A percentile compares a stretch with the other conserved stretches of the same genome.
Evolutionary conservation across 2,888 invertebrate species (phyloP).

Genomic region (Adela reaumurella): DNA sequence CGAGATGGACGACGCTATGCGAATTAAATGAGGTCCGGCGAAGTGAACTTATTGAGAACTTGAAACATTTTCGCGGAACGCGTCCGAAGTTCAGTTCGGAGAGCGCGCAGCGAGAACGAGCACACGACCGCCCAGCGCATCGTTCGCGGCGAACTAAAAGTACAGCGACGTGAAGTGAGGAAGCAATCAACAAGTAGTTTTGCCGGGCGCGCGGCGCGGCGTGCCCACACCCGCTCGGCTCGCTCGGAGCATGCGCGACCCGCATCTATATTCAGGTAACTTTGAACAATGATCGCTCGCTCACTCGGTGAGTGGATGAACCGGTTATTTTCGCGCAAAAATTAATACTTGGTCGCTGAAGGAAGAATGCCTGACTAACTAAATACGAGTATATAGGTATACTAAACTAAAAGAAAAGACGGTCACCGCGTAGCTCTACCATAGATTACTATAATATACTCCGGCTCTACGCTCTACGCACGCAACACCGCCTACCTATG

Average conservation of each 20-base stretch:
- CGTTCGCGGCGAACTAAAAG: constrained; percentile 34
- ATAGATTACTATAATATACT: too few species aligned
- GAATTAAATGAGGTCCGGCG: neutral
- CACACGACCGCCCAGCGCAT: constrained; percentile 44
- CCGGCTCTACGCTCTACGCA: too few species aligned
- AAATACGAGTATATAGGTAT: too few species aligned
- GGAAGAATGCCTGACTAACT: too few species aligned
- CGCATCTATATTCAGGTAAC: constrained; percentile 31
- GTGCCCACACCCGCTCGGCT: constrained; percentile 16
- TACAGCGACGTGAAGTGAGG: constrained; percentile 38
- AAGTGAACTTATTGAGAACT: constrained; percentile 28
- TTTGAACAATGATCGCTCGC: neutral
- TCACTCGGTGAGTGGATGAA: neutral
- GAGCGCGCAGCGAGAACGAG: constrained; percentile 26
- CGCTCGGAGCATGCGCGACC: constrained; percentile 38
- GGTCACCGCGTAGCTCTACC: too few species aligned
- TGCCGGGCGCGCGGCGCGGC: constrained; percentile 17
- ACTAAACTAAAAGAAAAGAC: too few species aligned
- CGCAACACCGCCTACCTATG: too few species aligned
- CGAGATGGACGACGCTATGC: neutral
- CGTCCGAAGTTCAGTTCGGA: constrained; percentile 41
- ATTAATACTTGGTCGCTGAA: too few species aligned
- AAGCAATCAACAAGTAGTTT: constrained; percentile 53
- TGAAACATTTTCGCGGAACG: constrained; percentile 50
- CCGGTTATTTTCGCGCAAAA: constrained; percentile 7